These are phyloP conservation scores for Megastigmus dorsalis DNA, from an alignment of 2,888 invertebrate genomes.

Conservation along the genomic window DNA sequence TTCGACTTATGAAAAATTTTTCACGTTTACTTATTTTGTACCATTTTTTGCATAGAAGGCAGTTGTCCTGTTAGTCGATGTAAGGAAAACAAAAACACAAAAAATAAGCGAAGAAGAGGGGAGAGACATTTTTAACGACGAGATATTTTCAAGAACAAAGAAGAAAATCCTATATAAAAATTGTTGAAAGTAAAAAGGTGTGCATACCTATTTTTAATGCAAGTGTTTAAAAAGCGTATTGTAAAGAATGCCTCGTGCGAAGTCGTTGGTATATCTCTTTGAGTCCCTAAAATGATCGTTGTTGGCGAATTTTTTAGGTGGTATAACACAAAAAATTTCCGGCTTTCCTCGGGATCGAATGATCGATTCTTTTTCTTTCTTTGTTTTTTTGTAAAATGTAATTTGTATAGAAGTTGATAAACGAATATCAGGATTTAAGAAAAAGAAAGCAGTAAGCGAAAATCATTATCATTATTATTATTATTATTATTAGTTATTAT, in stretches of 20 bases:
- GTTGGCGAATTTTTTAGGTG: slow-evolving; percentile 11
- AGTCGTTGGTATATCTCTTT: slow-evolving; percentile 41
- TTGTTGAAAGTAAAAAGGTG: slow-evolving; percentile 46
- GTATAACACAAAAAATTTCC: neutral
- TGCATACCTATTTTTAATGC: slow-evolving; percentile 45
- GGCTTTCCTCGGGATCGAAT: slow-evolving; percentile 40
- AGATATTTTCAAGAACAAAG: slow-evolving; percentile 48
- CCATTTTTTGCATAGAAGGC: slow-evolving; percentile 39
- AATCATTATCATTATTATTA: slow-evolving; percentile 46
- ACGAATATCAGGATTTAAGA: slow-evolving; percentile 27
- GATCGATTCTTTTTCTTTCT: slow-evolving; percentile 39
- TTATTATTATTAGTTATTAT: slow-evolving; percentile 27
- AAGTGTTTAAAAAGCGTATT: slow-evolving; percentile 28
- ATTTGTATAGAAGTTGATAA: slow-evolving; percentile 32
- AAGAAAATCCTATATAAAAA: slow-evolving; percentile 49
- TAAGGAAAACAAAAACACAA: neutral
- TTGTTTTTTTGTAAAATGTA: slow-evolving; percentile 44
- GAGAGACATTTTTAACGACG: slow-evolving; percentile 34
- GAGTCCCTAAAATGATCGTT: neutral
- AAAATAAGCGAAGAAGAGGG: slow-evolving; percentile 10
- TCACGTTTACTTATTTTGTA: slow-evolving; percentile 18
- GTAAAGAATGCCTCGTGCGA: slow-evolving; percentile 32
- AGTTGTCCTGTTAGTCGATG: slow-evolving; percentile 29
- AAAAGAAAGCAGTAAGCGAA: slow-evolving; percentile 41
- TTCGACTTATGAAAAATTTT: neutral